Evolutionary conservation across 2,888 invertebrate species (phyloP).

Genomic region (Caenorhabditis macrosperma): DNA sequence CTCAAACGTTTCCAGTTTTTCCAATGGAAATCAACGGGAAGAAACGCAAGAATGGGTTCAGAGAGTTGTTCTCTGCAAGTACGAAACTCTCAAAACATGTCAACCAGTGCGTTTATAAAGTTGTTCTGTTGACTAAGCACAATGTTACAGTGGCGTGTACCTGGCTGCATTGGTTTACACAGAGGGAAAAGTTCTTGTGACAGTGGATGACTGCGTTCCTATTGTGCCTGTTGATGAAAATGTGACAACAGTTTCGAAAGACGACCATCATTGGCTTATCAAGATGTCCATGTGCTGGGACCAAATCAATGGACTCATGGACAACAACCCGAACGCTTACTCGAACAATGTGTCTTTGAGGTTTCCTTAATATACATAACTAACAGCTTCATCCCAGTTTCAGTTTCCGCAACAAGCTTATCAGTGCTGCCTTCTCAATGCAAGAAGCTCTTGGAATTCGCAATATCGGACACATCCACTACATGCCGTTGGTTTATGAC

Average conservation of each 20-base stretch:
- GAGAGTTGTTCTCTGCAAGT: constrained; percentile 94
- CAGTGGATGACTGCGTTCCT: constrained; percentile 96
- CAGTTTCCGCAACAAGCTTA: constrained; percentile 84
- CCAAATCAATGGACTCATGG: constrained; percentile 68
- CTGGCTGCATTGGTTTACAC: constrained; percentile 93
- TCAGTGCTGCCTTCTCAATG: constrained; percentile 94
- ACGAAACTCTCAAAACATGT: constrained; percentile 96
- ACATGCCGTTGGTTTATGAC: constrained; percentile 90
- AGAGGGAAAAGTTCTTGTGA: constrained; percentile 95
- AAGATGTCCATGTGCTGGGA: constrained; percentile 98
- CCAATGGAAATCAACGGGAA: constrained; percentile 64
- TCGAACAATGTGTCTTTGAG: constrained; percentile 68
- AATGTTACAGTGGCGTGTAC: constrained; percentile 89
- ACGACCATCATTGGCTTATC: constrained; percentile 97
- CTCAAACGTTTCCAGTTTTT: constrained; percentile 60
- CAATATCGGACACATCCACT: constrained; percentile 94
- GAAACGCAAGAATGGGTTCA: constrained; percentile 83
- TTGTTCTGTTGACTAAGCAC: background rate
- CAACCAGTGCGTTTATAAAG: constrained; percentile 70
- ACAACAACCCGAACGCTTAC: constrained; percentile 65
- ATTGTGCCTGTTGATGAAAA: constrained; percentile 84
- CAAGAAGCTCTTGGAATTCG: constrained; percentile 87
- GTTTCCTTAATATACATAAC: no score
- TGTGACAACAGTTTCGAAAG: constrained; percentile 65
- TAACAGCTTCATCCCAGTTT: background rate